Base-by-base conservation (phyloP, 2,888 invertebrate genomes). In the Stenotaenia linearis region DNA sequence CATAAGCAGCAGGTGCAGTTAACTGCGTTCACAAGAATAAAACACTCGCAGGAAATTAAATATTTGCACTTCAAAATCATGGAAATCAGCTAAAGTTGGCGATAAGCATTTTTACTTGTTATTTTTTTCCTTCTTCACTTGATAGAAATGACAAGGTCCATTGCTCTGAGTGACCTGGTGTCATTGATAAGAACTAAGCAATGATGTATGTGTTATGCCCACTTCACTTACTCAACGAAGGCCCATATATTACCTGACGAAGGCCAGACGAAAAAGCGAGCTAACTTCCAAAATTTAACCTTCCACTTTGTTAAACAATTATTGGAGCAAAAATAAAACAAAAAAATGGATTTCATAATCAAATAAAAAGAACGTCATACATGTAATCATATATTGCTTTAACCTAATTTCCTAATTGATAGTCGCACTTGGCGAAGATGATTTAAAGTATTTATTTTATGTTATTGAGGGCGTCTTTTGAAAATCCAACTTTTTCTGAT, bases 171-270 rank as follows among this genome's bases (percentile, higher is more conserved):
- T 61, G 61, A 61, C 61, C 61, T 61, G 25, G 61, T 61, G 61
- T 61, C 61, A 25, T 23, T 61, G 61, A 61, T 61, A 61, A 61
- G 61, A 61, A 61, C 61, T 61, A 61, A 23, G 61, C 25, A 23
- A 61, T 61, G 61, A 61, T 61, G 61, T 25, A 61, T 61, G 61
- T 61, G 61, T 61, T 61, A 61, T 61, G 61, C 61, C 61, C 61
- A 61, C 61, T 61, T 61, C 61, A 61, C 61, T 61, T 61, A 61
- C 23, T 61, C 61, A 61, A 61, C 61, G 25, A 61, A 61, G 61
- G 23, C 25, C 25, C 61, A 61, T 61, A 61, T 61, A 61, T 61
- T 61, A 61, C 61, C 61, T 61, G 61, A 61, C 15, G 23, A 61
- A 61, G 61, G 61, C 61, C 61, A 25, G 61, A 23, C 23, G 23